Base-by-base conservation (phyloP, 1,140 invertebrate genomes). In the Acyrthosiphon pisum region DNA sequence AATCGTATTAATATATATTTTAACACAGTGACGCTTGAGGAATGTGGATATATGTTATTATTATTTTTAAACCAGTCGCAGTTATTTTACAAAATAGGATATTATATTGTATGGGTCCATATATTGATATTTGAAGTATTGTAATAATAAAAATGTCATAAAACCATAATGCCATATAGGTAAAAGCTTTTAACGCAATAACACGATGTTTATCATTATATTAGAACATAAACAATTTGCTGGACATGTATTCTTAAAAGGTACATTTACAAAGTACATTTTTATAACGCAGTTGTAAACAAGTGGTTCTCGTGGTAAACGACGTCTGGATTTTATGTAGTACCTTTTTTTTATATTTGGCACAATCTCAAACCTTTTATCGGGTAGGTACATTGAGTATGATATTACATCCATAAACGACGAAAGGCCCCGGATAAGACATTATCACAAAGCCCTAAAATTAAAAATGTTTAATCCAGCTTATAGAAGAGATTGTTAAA, bases 241-340 rank as follows among this genome's bases (percentile, higher is more conserved):
- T 41, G 88, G 37, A 60, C 35, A 30, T 90, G 26, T 90, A 89
- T 56, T 60, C 26, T 35, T 60, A 60, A 60, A 90, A 60, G 89
- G 53, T 68, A 68, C 53, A 46, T 90, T 90, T 90, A 30, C 26
- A n/a, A 68, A 20, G 50, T 68, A 90, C 20, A 68, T 90, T 90
- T 60, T 90, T 68, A 68, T 68, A 90, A 90, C 56, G 4, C 6
- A 22, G 30, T 44, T 56, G 37, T 44, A n/a, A 44, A 68, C 89
- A 90, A 90, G 89, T 90, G 89, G 89, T 90, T 90, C 6, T 44
- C 26, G 41, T 6, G n/a, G 60, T 90, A 90, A 90, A 90, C 56
- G 53, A 90, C 14, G 37, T 90, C 53, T 90, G 53, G 53, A 68
- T 90, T 90, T 68, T 90, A 90, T 68, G 89, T 90, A 68, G 6